Percentiles rank a stretch among this genome's conserved stretches.
These are phyloP conservation scores for Patagioenas fasciata DNA, from an alignment of 2,113 vertebrate species.

Conservation along the genomic window DNA sequence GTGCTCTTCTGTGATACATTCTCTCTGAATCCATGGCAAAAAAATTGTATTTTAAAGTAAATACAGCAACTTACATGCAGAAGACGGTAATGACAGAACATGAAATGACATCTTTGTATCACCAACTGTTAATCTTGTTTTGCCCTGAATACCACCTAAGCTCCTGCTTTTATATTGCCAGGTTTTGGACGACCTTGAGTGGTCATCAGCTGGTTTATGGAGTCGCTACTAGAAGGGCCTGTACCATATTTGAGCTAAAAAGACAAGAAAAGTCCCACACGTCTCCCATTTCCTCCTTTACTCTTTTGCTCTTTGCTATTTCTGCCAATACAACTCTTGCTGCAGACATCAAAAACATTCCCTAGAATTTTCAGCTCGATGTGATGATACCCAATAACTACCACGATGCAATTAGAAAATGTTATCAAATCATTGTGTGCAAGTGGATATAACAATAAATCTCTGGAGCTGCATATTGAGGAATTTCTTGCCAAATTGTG, in stretches of 20 bases:
- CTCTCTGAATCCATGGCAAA: not conserved
- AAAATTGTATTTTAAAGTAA: not conserved
- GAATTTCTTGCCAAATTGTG: not conserved
- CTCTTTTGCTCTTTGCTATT: not conserved
- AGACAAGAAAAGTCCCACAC: not conserved
- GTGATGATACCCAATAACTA: not conserved
- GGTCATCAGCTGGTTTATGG: not conserved
- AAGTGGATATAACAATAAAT: not conserved
- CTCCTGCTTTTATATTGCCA: not conserved
- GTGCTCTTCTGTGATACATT: not conserved
- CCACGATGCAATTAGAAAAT: not conserved
- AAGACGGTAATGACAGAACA: not conserved
- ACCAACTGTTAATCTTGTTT: not conserved
- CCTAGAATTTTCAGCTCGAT: not conserved
- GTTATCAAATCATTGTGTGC: not conserved
- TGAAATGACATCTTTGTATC: too few relatives aligned
- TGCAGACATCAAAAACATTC: not conserved
- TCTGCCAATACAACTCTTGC: not conserved
- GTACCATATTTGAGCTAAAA: not conserved
- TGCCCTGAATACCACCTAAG: not conserved
- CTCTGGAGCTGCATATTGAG: not conserved
- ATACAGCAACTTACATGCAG: not conserved
- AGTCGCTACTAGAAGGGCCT: not conserved
- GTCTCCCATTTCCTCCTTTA: not conserved
- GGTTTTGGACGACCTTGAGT: not conserved